Evolutionary conservation across 2,888 invertebrate species (phyloP), one percentile per base, ranked within the genome.

Genomic region (Drosophila antonietae): DNA sequence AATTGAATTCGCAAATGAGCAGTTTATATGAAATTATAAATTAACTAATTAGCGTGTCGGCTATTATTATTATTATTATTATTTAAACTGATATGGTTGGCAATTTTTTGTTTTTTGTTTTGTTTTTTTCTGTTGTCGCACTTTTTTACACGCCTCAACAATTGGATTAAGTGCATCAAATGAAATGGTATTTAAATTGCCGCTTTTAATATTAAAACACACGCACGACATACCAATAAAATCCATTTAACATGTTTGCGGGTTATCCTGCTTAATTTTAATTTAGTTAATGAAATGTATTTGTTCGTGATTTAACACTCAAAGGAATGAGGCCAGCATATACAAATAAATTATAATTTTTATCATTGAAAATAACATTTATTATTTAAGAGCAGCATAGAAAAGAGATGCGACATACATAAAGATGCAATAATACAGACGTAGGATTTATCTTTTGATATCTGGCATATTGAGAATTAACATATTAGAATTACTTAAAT

Each of bases 1-100:
- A 88, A 86, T 86, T 86, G 75, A 86, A 83, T 86, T 70, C 73
- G 68, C 65, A 80, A 84, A 86, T 83, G 80, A 79, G 69, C 88
- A 81, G 80, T 82, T 82, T 73, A 78, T 80, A 73, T 76, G 75
- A 76, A 78, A 80, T 82, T 81, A 81, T 76, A 88, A 75, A 83
- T 81, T 80, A 82, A 78, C 84, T 78, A 85, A 83, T 86, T 83
- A 80, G 73, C 78, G 67, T 65, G 75, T 80, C 68, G 59, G 46
- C 49, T 75, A 59, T 67, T 28, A 56, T 80, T 61, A 59, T 63
- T 56, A 62, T 68, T 60, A 56, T 47, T 68, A 66, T 64, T 60
- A 23, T 62, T 51, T 64, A 64, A 47, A 10, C 51, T 62, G 55
- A 62, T 73, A 20, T 67, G 61, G 47, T 28, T 4, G 20, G 60